These are phyloP conservation scores for Anthrax anthrax DNA, from an alignment of 2,888 invertebrate species.

Conservation along the genomic window DNA sequence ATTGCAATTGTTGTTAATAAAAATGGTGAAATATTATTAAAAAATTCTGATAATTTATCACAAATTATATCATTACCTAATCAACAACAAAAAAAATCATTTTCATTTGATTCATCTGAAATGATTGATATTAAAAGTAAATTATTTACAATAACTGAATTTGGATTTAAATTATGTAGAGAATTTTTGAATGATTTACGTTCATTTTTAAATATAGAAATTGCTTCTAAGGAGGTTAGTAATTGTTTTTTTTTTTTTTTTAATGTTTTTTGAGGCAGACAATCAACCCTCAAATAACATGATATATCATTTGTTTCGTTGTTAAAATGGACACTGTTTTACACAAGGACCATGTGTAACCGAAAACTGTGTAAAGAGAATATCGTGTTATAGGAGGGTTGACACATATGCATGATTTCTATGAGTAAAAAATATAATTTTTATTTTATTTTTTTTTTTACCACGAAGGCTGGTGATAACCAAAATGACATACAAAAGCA, in stretches of 20 bases:
- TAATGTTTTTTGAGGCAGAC: too few species aligned
- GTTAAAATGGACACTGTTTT: too few species aligned
- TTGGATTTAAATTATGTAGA: slow-evolving; percentile 8
- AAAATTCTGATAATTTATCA: neutral
- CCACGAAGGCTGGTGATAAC: slow-evolving; percentile 5
- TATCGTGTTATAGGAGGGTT: too few species aligned
- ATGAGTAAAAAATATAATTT: too few species aligned
- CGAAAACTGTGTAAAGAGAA: too few species aligned
- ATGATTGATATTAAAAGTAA: slow-evolving; percentile 3
- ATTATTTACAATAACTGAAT: slow-evolving; percentile 1
- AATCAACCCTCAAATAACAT: too few species aligned
- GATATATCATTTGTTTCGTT: too few species aligned
- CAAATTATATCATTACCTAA: neutral
- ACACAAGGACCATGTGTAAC: too few species aligned
- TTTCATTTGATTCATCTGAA: neutral
- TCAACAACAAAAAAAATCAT: neutral
- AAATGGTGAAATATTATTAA: neutral
- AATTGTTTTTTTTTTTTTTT: neutral
- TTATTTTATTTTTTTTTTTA: too few species aligned
- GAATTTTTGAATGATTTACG: slow-evolving; percentile 4
- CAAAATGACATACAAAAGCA: slow-evolving; percentile 2
- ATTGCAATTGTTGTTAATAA: slow-evolving; percentile 2
- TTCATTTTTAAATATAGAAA: neutral
- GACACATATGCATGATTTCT: too few species aligned
- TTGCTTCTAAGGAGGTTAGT: neutral